Conservation (phyloP, 2,797 vertebrate genomes). For the Tenualosa ilisha region DNA sequence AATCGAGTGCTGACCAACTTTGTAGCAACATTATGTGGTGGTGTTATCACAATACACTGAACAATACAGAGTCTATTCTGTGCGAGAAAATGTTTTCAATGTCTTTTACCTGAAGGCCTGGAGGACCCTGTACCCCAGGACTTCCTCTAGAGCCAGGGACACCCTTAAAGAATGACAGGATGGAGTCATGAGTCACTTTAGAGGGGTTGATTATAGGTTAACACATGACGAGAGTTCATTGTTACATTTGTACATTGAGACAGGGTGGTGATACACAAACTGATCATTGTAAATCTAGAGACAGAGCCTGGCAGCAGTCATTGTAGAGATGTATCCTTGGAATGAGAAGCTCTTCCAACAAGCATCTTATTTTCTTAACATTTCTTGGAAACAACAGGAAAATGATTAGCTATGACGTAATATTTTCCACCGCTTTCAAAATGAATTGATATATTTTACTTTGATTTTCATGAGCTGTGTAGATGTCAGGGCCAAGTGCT, state of each 20-base stretch:
- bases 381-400: not conserved
- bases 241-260: not conserved
- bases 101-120: constrained; percentile 82
- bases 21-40: not conserved
- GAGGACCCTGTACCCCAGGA: constrained; percentile 80
- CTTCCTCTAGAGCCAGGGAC: constrained; percentile 81
- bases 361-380: constrained; percentile 19
- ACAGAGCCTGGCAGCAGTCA: not conserved
- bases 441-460: constrained; percentile 24
- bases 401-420: constrained; percentile 19
- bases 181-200: not conserved
- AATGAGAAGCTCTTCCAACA: not conserved
- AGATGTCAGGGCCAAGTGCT: constrained; percentile 22
- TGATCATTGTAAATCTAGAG: not conserved
- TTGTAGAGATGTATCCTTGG: not conserved
- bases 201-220: not conserved
- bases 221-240: not conserved
- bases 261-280: not conserved
- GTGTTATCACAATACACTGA: not conserved
- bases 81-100: not conserved
- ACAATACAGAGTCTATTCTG: not conserved
- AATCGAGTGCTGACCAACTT: no score
- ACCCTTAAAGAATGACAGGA: constrained; percentile 70
- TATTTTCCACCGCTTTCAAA: constrained; percentile 35
- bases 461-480: constrained; percentile 34